Evolutionary conservation across 2,888 invertebrate species (phyloP).

Genomic region (Sesamia inferens): DNA sequence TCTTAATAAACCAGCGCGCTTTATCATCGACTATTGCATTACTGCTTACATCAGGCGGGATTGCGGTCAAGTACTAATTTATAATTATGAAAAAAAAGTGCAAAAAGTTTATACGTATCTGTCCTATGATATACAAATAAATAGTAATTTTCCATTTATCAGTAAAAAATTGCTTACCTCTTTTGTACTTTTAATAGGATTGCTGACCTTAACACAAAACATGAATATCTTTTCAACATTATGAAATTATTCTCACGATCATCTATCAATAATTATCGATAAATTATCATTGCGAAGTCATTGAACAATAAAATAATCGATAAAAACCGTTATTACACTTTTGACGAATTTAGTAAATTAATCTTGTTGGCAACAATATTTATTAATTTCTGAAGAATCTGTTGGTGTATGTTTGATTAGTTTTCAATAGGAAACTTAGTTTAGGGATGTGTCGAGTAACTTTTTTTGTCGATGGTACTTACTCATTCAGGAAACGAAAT

Average conservation of each 20-base stretch:
- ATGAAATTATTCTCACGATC: not conserved
- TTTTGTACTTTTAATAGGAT: not conserved
- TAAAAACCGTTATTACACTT: not conserved
- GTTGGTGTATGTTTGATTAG: not conserved
- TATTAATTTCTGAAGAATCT: not conserved
- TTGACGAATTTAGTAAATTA: not conserved
- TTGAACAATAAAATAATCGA: not conserved
- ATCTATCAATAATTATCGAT: not conserved
- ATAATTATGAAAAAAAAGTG: no score
- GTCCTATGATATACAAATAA: not conserved
- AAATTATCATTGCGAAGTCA: not conserved
- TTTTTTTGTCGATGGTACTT: constrained; percentile 2
- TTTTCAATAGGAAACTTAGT: not conserved
- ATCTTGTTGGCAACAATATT: not conserved
- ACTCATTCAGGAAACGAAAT: not conserved
- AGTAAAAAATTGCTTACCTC: not conserved
- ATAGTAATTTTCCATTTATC: not conserved
- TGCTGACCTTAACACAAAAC: not conserved
- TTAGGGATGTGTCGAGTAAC: not conserved
- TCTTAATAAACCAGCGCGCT: no score
- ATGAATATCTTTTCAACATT: not conserved
- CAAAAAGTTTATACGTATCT: not conserved
- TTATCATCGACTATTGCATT: no score
- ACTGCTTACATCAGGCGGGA: no score
- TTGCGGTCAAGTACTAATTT: no score